A percentile compares a stretch with the other conserved stretches of the same genome.
phyloP scores from a whole-genome alignment of 2,888 invertebrate species.

The Argynnis bischoffii region DNA sequence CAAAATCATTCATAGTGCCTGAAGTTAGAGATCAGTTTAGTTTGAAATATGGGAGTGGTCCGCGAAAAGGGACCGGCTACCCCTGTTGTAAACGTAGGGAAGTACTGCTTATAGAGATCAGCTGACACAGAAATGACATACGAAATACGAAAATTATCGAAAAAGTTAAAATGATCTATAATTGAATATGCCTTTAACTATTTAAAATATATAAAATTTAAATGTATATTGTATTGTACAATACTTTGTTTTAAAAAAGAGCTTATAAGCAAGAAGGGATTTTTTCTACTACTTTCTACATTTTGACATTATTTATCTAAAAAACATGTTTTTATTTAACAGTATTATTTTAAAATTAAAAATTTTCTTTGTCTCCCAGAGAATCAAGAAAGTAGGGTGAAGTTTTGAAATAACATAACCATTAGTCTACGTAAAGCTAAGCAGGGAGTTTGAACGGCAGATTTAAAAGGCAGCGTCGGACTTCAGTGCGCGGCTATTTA shows the following conservation, averaged over 20 bases:
- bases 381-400: constrained; percentile 16
- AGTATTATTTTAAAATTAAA: not conserved
- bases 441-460: constrained; percentile 32
- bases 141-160: not conserved
- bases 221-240: too few relatives aligned
- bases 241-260: too few relatives aligned
- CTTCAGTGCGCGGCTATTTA: constrained; percentile 53
- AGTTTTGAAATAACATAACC: not conserved
- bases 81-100: constrained; percentile 74
- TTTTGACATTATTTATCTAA: too few relatives aligned
- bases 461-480: constrained; percentile 44
- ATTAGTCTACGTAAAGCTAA: constrained; percentile 31
- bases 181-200: too few relatives aligned
- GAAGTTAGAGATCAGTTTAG: constrained; percentile 47
- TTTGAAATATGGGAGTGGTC: constrained; percentile 51
- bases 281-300: too few relatives aligned
- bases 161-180: not conserved
- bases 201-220: too few relatives aligned
- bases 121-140: constrained; percentile 24
- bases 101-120: constrained; percentile 65
- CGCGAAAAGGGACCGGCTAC: constrained; percentile 66
- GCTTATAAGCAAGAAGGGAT: too few relatives aligned
- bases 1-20: constrained; percentile 4
- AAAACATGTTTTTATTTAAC: too few relatives aligned
- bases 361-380: constrained; percentile 18